These are phyloP conservation scores for Glareola pratincola DNA, from an alignment of 2,113 vertebrate species.

Conservation along the genomic window DNA sequence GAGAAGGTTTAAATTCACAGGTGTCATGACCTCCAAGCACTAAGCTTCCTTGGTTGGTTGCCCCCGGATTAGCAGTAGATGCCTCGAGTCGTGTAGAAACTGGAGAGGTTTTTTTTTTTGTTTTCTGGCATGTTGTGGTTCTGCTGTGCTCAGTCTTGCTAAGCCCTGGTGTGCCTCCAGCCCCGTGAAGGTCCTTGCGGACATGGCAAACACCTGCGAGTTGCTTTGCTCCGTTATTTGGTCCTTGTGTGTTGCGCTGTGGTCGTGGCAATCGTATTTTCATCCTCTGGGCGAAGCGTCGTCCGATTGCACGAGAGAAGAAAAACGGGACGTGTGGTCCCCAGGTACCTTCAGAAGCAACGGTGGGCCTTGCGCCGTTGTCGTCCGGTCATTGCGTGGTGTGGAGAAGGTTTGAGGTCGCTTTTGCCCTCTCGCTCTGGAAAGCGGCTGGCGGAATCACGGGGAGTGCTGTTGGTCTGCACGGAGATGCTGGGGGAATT, in stretches of 20 bases:
- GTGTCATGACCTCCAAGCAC: not conserved
- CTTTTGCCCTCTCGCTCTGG: not conserved
- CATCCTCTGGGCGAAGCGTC: not conserved
- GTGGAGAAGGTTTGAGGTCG: not conserved
- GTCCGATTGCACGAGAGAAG: not conserved
- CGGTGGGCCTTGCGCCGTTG: rapidly evolving
- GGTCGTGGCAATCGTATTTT: not conserved
- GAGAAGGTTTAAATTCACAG: not conserved
- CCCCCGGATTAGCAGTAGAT: not conserved
- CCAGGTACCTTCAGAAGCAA: not conserved
- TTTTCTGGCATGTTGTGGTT: not conserved
- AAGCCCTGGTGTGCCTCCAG: not conserved
- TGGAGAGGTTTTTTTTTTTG: too few relatives aligned
- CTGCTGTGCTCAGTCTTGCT: not conserved
- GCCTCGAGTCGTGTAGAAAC: not conserved
- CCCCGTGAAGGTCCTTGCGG: not conserved
- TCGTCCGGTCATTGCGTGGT: rapidly evolving
- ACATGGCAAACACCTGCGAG: too few relatives aligned
- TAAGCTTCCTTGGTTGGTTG: not conserved
- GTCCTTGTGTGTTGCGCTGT: not conserved
- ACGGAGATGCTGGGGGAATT: not conserved
- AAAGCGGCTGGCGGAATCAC: not conserved
- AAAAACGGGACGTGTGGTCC: rapidly evolving
- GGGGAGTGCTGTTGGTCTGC: not conserved
- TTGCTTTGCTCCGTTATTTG: not conserved